Conservation (phyloP, 2,113 vertebrate species). For the Micronisus gabar region DNA sequence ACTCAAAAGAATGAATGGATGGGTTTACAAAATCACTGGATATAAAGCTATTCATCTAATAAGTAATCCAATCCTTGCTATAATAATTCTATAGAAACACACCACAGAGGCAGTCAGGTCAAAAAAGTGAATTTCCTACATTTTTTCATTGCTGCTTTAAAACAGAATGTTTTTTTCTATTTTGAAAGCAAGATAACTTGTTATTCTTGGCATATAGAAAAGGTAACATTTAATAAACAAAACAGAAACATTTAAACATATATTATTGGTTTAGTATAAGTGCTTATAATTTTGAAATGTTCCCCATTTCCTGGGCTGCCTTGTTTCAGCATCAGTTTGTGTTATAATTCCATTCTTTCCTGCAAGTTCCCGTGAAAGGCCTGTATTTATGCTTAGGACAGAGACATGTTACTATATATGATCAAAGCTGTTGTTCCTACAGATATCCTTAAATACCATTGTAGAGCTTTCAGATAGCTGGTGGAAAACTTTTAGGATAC, state of each 20-base stretch:
- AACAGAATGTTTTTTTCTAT: background rate
- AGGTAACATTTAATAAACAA: background rate
- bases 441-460: background rate
- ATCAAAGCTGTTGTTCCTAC: background rate
- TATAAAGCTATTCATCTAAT: constrained; percentile 10
- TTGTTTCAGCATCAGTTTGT: background rate
- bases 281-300: background rate
- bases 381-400: background rate
- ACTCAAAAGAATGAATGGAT: constrained; percentile 24
- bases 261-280: background rate
- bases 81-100: background rate
- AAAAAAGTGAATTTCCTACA: background rate
- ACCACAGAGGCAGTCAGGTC: background rate
- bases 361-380: background rate
- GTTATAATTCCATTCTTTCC: background rate
- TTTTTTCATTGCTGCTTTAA: background rate
- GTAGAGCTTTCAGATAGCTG: background rate
- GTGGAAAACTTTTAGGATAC: background rate
- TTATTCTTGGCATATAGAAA: background rate
- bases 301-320: background rate
- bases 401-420: background rate
- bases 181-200: background rate
- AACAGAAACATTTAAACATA: background rate
- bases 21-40: background rate
- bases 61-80: background rate